Percentiles rank a stretch among this genome's conserved stretches.
phyloP scores from a whole-genome alignment of 1,140 invertebrate species.

The Zaprionus africanus region DNA sequence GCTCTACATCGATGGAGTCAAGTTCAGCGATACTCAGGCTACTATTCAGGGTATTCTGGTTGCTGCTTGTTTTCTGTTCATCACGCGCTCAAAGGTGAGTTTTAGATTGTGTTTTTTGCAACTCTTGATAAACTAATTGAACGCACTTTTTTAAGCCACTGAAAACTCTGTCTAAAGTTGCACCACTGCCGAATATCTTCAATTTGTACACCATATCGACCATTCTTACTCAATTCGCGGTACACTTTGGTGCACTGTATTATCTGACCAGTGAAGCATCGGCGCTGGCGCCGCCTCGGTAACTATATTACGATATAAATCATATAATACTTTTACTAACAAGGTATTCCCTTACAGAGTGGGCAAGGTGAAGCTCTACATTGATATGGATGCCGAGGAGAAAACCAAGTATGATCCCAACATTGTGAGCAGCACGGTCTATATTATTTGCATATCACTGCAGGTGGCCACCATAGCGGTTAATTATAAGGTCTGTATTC shows the following conservation, averaged over 20 bases:
- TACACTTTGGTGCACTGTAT: constrained; percentile 97
- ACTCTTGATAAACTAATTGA: not conserved
- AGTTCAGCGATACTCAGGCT: constrained; percentile 98
- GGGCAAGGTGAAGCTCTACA: constrained; percentile 86
- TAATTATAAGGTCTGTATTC: constrained; percentile 95
- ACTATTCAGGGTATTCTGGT: constrained; percentile 97
- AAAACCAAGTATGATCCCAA: constrained; percentile 96
- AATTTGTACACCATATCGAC: constrained; percentile 99
- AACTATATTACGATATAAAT: constrained; percentile 61
- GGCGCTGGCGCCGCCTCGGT: constrained; percentile 88
- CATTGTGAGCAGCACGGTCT: constrained; percentile 98
- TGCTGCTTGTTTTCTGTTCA: constrained; percentile 98
- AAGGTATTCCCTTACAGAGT: constrained; percentile 81
- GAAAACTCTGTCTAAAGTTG: constrained; percentile 95
- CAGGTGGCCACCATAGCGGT: constrained; percentile 99
- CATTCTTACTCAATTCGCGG: constrained; percentile 96
- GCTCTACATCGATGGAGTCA: constrained; percentile 98
- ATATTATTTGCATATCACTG: constrained; percentile 98
- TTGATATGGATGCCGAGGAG: constrained; percentile 87
- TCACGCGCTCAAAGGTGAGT: constrained; percentile 97
- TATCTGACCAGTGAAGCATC: constrained; percentile 94
- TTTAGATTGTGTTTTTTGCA: not conserved
- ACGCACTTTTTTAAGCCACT: constrained; percentile 89
- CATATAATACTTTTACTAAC: not conserved
- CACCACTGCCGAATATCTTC: constrained; percentile 99